phyloP scores from a whole-genome alignment of 1,140 invertebrate genomes.

The Anastatus disparis region DNA sequence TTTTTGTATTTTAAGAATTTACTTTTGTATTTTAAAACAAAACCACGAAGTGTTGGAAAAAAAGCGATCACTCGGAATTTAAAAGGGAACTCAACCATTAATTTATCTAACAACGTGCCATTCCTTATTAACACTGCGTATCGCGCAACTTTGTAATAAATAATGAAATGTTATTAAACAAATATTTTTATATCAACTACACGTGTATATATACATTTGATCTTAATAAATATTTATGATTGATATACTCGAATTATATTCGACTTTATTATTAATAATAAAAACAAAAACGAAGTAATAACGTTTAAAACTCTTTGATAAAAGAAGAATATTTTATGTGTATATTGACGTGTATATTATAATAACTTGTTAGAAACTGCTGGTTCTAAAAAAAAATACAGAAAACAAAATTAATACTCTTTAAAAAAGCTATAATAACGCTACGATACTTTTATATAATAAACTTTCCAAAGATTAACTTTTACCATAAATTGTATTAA shows the following conservation, averaged over 20 bases:
- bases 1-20: too few relatives aligned
- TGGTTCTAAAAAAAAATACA: not conserved
- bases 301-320: constrained; percentile 27
- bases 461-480: constrained; percentile 32
- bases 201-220: constrained; percentile 23
- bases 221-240: constrained; percentile 32
- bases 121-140: constrained; percentile 21
- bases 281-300: not conserved
- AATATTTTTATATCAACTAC: constrained; percentile 35
- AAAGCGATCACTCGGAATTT: constrained; percentile 13
- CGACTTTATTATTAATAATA: not conserved
- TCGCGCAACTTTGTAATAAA: constrained; percentile 7
- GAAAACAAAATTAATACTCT: constrained; percentile 26
- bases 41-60: not conserved
- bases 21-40: too few relatives aligned
- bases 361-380: constrained; percentile 8
- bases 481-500: constrained; percentile 6
- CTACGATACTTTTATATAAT: constrained; percentile 17
- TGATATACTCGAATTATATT: constrained; percentile 24
- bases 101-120: constrained; percentile 34
- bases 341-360: constrained; percentile 29
- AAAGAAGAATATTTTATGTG: constrained; percentile 31
- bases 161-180: not conserved
- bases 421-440: not conserved
- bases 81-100: not conserved